A percentile compares a stretch with the other conserved stretches of the same genome.
Conservation (phyloP, 2,888 invertebrate species). For the Volucella zonaria region DNA sequence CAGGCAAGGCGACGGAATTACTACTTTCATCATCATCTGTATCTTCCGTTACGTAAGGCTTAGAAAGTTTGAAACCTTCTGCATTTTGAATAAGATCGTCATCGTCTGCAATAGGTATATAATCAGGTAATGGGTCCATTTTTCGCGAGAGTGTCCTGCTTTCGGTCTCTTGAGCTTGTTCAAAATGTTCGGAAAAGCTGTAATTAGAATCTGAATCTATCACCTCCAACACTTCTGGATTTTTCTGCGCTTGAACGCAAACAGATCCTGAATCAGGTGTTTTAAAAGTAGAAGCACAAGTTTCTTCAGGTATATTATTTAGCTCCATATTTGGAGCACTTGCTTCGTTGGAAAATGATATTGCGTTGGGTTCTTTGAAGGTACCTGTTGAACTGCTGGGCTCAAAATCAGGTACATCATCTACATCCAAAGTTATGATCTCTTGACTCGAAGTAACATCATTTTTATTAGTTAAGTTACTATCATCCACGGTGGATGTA, state of each 20-base stretch:
- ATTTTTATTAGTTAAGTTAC: background rate
- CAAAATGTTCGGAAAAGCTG: constrained; percentile 82
- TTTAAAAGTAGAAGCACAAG: constrained; percentile 39
- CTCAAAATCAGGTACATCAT: constrained; percentile 28
- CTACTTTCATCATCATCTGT: constrained; percentile 71
- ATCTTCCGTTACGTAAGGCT: constrained; percentile 74
- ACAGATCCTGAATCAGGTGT: constrained; percentile 36
- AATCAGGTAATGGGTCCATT: constrained; percentile 79
- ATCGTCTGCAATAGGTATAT: constrained; percentile 77
- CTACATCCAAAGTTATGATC: background rate
- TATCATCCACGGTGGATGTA: too few relatives aligned
- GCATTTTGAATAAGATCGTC: constrained; percentile 36
- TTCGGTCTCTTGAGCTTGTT: constrained; percentile 73
- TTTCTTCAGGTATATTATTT: background rate
- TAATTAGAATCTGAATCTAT: constrained; percentile 82
- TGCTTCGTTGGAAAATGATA: background rate
- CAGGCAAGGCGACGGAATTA: constrained; percentile 62
- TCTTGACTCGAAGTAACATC: background rate
- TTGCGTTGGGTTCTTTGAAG: constrained; percentile 6
- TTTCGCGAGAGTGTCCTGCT: constrained; percentile 18
- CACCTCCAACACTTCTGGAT: constrained; percentile 22
- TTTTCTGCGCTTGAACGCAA: constrained; percentile 17
- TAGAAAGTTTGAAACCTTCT: constrained; percentile 76
- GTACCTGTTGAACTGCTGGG: constrained; percentile 18
- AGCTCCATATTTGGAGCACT: background rate